Base-by-base conservation (phyloP, 2,113 vertebrate genomes). In the Brienomyrus longianalis region DNA sequence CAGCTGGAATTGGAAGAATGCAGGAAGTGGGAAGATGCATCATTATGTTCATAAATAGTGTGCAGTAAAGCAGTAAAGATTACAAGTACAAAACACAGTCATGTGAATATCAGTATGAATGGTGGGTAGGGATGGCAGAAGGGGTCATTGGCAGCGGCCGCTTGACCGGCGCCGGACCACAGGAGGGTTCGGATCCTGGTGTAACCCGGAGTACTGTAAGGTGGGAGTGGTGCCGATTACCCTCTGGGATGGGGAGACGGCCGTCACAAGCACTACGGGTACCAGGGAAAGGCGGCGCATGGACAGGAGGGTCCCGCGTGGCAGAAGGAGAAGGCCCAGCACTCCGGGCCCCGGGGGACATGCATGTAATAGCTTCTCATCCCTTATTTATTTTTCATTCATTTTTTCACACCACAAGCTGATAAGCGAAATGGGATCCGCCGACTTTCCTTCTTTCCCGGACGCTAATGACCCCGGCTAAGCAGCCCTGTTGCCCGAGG, bases 351-450 rank as follows among this genome's bases (percentile, higher is more conserved):
- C 21, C 83, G 5, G 2, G 83, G 85, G 85, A 66, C 27, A 7
- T 31, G 3, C 5, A 21, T 74, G 56, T 86, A 80, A 90, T 80
- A 54, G 66, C 56, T 62, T 87, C 50, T 90, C 13, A 19, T 48
- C 48, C 23, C 45, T 87, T 90, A 90, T 90, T 90, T 77, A 80
- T 80, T 77, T 80, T 54, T 87, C 62, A 86, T 50, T 90, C 56
- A 50, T 85, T 86, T 48, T 13, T 87, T 86, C 89, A 39, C 35
- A 51, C 47, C n/a, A 6, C 19, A 8, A 66, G 27, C 89, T 80
- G 85, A 90, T 77, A 90, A 87, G 66, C 86, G 35, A 59, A 90
- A 87, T 90, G 89, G 59, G 87, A 90, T 87, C 31, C 13, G 84
- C 21, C 59, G 74, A 27, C 66, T 47, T 87, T 80, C 52, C 86